A percentile compares a stretch with the other conserved stretches of the same genome.
Evolutionary conservation across 2,797 vertebrate species (phyloP).

Genomic region (Platyrinchus mystaceus): DNA sequence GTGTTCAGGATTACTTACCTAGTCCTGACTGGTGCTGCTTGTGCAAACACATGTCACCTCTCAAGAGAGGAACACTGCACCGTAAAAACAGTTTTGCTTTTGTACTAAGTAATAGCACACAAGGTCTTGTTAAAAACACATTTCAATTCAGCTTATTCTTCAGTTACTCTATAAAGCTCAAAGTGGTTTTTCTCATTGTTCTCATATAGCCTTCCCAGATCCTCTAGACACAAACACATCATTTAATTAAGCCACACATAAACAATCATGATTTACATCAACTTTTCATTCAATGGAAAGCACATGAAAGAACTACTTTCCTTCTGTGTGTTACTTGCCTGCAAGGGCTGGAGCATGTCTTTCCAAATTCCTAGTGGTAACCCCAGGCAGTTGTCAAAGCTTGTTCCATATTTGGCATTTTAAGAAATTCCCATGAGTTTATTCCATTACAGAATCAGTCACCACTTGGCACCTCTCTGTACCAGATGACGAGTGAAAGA

Average conservation of each 20-base stretch:
- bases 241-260: constrained; percentile 36
- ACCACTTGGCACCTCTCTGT: neutral
- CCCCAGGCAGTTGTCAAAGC: neutral
- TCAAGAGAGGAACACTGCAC: neutral
- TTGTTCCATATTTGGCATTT: neutral
- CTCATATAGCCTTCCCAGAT: constrained; percentile 2
- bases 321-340: constrained; percentile 14
- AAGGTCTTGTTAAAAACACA: neutral
- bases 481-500: neutral
- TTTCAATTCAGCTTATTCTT: neutral
- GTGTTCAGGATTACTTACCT: neutral
- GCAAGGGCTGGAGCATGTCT: neutral
- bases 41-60: neutral
- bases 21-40: neutral
- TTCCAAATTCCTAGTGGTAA: constrained; percentile 20
- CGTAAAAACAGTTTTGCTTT: neutral
- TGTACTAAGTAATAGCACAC: neutral
- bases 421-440: neutral
- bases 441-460: constrained; percentile 10
- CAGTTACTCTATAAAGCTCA: neutral
- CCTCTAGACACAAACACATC: constrained; percentile 32
- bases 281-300: constrained; percentile 39
- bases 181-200: constrained; percentile 28
- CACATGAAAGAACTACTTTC: constrained; percentile 34
- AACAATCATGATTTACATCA: constrained; percentile 29